phyloP scores from a whole-genome alignment of 2,888 invertebrate genomes.

The Drosophila trichaetosa region DNA sequence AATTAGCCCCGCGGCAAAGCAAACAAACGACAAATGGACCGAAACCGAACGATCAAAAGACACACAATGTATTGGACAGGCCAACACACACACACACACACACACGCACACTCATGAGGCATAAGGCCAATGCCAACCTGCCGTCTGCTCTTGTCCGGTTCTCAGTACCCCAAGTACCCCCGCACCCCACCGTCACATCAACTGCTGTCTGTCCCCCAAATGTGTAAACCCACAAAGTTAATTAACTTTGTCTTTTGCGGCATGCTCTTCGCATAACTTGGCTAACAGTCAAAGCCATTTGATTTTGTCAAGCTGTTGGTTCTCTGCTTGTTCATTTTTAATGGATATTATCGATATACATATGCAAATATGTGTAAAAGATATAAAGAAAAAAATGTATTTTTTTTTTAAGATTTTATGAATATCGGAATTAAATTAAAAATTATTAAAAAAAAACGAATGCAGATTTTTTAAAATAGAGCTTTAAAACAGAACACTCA shows the following conservation, averaged over 20 bases:
- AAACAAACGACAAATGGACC: slow-evolving; percentile 81
- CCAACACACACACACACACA: slow-evolving; percentile 24
- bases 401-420: background rate
- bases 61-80: slow-evolving; percentile 67
- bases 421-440: background rate
- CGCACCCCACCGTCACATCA: slow-evolving; percentile 7
- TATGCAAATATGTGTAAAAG: background rate
- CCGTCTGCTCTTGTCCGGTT: slow-evolving; percentile 27
- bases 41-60: slow-evolving; percentile 81
- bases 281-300: slow-evolving; percentile 16
- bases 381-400: background rate
- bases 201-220: slow-evolving; percentile 21
- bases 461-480: background rate
- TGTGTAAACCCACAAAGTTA: slow-evolving; percentile 77
- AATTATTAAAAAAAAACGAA: background rate
- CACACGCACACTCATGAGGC: background rate
- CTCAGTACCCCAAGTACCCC: slow-evolving; percentile 19
- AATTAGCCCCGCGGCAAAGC: slow-evolving; percentile 81
- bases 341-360: background rate
- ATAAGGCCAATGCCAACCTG: slow-evolving; percentile 29
- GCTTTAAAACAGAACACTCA: background rate
- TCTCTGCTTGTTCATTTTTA: background rate
- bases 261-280: slow-evolving; percentile 38
- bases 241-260: slow-evolving; percentile 71
- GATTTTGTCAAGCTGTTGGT: slow-evolving; percentile 24